Conservation (phyloP, 2,113 vertebrate species). For the Atherinomorus stipes region DNA sequence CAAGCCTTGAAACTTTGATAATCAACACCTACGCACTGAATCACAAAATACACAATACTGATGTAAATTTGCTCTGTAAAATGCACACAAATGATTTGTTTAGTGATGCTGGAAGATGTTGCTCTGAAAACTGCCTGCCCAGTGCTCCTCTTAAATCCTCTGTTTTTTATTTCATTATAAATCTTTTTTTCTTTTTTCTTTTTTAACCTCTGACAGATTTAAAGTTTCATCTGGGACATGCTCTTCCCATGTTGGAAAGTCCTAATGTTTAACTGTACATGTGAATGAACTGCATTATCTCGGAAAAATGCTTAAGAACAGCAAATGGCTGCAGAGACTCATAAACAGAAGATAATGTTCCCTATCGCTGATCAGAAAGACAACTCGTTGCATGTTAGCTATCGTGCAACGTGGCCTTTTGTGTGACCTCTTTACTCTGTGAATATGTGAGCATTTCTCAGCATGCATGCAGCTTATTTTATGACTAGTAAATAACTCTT, state of each 20-base stretch:
- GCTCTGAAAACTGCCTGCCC: not conserved
- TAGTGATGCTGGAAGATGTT: not conserved
- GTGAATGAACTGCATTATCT: conserved; percentile 34
- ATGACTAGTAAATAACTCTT: conserved; percentile 9
- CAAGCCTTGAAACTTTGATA: conserved; percentile 68
- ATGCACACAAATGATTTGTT: not conserved
- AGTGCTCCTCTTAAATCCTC: too few species aligned
- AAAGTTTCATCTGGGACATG: not conserved
- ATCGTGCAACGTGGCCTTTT: not conserved
- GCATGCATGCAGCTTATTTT: not conserved
- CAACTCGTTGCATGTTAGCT: conserved; percentile 1
- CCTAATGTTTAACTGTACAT: not conserved
- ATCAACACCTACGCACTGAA: conserved; percentile 50
- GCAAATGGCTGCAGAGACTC: conserved; percentile 24
- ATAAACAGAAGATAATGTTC: conserved; percentile 56
- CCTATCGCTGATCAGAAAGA: conserved; percentile 12
- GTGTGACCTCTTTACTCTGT: conserved; percentile 23
- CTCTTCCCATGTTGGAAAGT: not conserved
- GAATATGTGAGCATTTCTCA: conserved; percentile 7
- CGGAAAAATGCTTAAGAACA: not conserved
- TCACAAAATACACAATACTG: not conserved
- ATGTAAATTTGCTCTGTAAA: not conserved
- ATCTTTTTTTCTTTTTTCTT: not conserved
- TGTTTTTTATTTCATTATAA: too few species aligned
- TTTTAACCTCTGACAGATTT: not conserved